Percentiles rank a stretch among this genome's conserved stretches.
phyloP scores from a whole-genome alignment of 2,797 vertebrate genomes.

The Pseudopleuronectes americanus region DNA sequence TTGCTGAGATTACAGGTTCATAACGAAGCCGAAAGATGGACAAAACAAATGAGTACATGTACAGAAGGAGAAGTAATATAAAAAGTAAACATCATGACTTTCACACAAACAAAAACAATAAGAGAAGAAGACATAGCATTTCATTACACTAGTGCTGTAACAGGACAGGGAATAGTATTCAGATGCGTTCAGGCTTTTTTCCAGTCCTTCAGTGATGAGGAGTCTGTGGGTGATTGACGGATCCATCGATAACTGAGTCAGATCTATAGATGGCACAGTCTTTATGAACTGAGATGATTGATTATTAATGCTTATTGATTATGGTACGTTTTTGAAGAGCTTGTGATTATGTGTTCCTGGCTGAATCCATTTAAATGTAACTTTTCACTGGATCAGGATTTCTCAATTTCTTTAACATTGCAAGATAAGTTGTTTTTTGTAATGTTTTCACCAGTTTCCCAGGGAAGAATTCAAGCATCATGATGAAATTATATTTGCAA shows the following conservation, averaged over 20 bases:
- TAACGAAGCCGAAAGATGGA: constrained; percentile 57
- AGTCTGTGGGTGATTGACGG: constrained; percentile 36
- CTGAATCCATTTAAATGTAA: neutral
- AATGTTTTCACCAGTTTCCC: too few species aligned
- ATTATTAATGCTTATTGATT: neutral
- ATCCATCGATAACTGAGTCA: neutral
- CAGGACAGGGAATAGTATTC: constrained; percentile 56
- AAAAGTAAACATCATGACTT: constrained; percentile 89
- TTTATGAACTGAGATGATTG: neutral
- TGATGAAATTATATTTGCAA: too few species aligned
- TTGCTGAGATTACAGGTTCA: constrained; percentile 42
- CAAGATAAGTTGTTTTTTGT: too few species aligned
- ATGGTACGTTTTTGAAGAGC: neutral
- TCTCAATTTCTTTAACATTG: too few species aligned
- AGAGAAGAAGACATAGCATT: constrained; percentile 80
- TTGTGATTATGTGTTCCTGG: neutral
- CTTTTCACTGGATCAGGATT: neutral
- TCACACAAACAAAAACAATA: constrained; percentile 75
- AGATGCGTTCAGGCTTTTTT: constrained; percentile 32
- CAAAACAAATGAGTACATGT: constrained; percentile 46
- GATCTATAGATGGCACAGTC: neutral
- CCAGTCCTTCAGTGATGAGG: constrained; percentile 43
- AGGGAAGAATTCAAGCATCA: too few species aligned
- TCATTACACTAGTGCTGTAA: constrained; percentile 89
- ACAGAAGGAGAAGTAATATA: constrained; percentile 71